Conservation (phyloP, 2,888 invertebrate genomes). For the Drosophila quinaria region DNA sequence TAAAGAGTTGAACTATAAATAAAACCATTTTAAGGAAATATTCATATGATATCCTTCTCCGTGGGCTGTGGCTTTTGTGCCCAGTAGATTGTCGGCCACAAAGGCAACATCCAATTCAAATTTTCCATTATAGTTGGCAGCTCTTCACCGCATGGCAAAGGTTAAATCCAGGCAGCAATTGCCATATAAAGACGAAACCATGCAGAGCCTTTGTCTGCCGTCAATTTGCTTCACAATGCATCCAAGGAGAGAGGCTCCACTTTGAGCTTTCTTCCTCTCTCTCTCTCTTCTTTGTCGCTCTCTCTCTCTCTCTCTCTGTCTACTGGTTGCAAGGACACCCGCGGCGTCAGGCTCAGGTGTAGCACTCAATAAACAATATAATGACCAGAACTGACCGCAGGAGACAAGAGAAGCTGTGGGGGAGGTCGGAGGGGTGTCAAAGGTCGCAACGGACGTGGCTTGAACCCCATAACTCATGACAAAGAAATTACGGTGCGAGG, state of each 20-base stretch:
- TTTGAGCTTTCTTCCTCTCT: background rate
- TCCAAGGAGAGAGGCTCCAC: background rate
- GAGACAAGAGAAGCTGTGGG: background rate
- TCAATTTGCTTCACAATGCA: slow-evolving; percentile 55
- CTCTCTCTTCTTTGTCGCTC: background rate
- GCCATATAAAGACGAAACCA: slow-evolving; percentile 15
- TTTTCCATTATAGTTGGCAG: slow-evolving; percentile 14
- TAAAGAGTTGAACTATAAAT: background rate
- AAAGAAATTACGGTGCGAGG: slow-evolving; percentile 69
- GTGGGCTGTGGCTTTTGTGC: background rate
- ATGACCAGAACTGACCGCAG: slow-evolving; percentile 68
- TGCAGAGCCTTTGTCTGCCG: slow-evolving; percentile 44
- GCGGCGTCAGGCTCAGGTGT: slow-evolving; percentile 59
- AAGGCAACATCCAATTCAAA: slow-evolving; percentile 21
- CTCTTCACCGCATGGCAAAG: slow-evolving; percentile 15
- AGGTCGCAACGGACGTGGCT: slow-evolving; percentile 50
- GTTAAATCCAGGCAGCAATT: slow-evolving; percentile 30
- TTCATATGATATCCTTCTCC: background rate
- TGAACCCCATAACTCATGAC: slow-evolving; percentile 69
- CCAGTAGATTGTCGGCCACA: background rate
- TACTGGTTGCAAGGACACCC: slow-evolving; percentile 22
- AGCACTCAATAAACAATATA: slow-evolving; percentile 75
- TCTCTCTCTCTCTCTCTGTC: background rate
- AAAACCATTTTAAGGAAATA: slow-evolving; percentile 11
- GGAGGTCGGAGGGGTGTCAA: slow-evolving; percentile 17